Evolutionary conservation across 1,140 invertebrate genomes (phyloP).

Genomic region (Drosophila baimaii): DNA sequence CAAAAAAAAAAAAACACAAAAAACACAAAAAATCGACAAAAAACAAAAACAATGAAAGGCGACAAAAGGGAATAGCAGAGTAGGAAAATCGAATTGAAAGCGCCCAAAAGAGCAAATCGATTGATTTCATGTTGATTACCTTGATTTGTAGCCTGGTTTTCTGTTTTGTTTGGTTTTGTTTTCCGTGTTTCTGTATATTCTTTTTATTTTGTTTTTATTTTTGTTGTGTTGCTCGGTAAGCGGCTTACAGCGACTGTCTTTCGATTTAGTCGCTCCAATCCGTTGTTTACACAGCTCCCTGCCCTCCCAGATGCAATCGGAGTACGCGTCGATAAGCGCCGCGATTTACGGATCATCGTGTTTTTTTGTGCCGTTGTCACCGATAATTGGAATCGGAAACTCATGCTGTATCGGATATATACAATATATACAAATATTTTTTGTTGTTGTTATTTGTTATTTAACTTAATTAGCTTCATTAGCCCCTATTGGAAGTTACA

Average conservation of each 20-base stretch:
- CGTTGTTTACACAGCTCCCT: constrained; percentile 30
- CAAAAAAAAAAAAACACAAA: constrained; percentile 19
- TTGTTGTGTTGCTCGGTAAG: constrained; percentile 23
- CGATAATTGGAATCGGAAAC: constrained; percentile 10
- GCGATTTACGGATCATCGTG: constrained; percentile 32
- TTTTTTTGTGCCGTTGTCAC: neutral
- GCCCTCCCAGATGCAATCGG: constrained; percentile 21
- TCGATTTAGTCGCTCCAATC: constrained; percentile 32
- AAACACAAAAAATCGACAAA: constrained; percentile 29
- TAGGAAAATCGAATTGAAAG: constrained; percentile 59
- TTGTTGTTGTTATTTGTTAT: neutral
- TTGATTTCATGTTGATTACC: constrained; percentile 81
- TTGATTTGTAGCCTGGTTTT: constrained; percentile 62
- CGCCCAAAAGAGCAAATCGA: constrained; percentile 71
- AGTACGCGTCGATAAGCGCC: constrained; percentile 30
- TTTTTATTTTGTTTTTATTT: constrained; percentile 11
- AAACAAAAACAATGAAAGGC: constrained; percentile 30
- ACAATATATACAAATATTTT: no score
- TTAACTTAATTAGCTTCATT: constrained; percentile 9
- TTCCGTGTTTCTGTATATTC: neutral
- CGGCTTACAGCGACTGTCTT: constrained; percentile 46
- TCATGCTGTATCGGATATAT: neutral
- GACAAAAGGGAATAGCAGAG: constrained; percentile 49
- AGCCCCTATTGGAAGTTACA: constrained; percentile 1
- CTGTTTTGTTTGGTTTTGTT: constrained; percentile 3